Evolutionary conservation across 1,140 invertebrate genomes (phyloP).

Genomic region (Tetragnatha versicolor): DNA sequence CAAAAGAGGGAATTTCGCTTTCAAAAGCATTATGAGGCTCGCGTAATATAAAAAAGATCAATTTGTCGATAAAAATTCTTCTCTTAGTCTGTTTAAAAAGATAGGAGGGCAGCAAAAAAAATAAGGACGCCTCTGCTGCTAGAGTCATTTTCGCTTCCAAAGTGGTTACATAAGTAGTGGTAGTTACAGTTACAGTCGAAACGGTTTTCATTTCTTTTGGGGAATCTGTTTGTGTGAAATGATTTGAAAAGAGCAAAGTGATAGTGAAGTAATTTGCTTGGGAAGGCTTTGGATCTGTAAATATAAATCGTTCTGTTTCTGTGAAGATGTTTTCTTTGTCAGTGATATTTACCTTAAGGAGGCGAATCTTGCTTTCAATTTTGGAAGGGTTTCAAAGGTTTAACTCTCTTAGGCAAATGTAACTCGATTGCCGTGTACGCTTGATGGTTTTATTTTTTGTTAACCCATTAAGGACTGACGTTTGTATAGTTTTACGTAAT

Average conservation of each 20-base stretch:
- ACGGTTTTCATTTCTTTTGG: not conserved
- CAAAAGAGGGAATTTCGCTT: conserved; percentile 1
- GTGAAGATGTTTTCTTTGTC: no score
- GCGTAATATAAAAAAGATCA: conserved; percentile 2
- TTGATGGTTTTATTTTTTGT: no score
- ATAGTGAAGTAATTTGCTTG: conserved; percentile 3
- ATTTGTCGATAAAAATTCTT: conserved; percentile 18
- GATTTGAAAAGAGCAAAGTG: conserved; percentile 4
- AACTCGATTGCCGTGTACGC: no score
- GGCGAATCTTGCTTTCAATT: no score
- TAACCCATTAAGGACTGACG: no score
- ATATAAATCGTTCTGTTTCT: no score
- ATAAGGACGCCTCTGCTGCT: not conserved
- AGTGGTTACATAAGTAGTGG: conserved; percentile 21
- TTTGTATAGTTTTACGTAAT: no score
- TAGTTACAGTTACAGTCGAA: conserved; percentile 20
- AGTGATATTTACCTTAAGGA: no score
- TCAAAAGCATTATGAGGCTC: not conserved
- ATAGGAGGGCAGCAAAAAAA: not conserved
- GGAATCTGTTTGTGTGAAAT: conserved; percentile 18
- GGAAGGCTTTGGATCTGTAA: no score
- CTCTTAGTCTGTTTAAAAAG: conserved; percentile 1
- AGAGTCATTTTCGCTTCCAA: conserved; percentile 15
- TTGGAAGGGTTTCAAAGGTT: no score
- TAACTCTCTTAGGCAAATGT: no score